phyloP scores from a whole-genome alignment of 2,113 vertebrate species.

The Saccopteryx bilineata region DNA sequence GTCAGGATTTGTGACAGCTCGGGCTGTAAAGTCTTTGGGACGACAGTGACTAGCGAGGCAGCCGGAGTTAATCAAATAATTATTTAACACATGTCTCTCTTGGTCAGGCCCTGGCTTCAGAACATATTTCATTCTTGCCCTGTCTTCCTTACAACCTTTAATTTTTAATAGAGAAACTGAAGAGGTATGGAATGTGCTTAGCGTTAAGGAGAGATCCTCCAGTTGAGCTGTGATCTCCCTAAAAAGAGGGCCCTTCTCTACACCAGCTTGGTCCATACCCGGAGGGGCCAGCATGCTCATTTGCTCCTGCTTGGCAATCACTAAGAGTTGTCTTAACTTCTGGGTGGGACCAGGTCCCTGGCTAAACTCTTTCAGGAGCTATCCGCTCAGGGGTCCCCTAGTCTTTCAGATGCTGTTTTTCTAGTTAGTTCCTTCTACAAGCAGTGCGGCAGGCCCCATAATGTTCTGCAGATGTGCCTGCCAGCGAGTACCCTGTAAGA shows the following conservation, averaged over 20 bases:
- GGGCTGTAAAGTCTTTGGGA: constrained; percentile 4
- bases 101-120: constrained; percentile 50
- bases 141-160: neutral
- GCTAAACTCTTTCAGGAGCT: neutral
- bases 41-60: constrained; percentile 50
- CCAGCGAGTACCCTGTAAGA: neutral
- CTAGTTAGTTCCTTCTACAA: neutral
- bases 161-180: neutral
- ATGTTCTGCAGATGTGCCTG: neutral
- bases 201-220: neutral
- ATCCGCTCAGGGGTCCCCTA: neutral
- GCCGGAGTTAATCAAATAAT: constrained; percentile 78
- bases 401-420: neutral
- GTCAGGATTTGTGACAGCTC: constrained; percentile 63
- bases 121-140: constrained; percentile 62
- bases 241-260: neutral
- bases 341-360: neutral
- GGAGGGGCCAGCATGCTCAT: accelerated
- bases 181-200: neutral
- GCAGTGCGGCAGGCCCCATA: neutral
- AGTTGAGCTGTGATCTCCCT: neutral
- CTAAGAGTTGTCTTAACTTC: neutral
- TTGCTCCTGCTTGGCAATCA: neutral
- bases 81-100: constrained; percentile 70
- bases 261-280: neutral